A percentile compares a stretch with the other conserved stretches of the same genome.
phyloP scores from a whole-genome alignment of 1,140 invertebrate genomes.

The Lordiphosa collinella region DNA sequence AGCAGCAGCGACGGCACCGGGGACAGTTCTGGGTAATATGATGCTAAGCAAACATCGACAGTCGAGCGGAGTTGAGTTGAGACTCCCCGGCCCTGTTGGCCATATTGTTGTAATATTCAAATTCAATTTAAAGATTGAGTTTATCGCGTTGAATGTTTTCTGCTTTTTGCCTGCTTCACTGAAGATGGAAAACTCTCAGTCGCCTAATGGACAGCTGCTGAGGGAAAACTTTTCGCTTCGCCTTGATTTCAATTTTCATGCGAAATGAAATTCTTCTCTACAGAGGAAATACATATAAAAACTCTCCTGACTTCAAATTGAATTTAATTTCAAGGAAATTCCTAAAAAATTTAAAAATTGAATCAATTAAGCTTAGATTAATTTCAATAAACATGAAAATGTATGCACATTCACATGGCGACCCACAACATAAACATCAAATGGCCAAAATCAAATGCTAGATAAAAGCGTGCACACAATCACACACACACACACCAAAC shows the following conservation, averaged over 20 bases:
- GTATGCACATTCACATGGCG: constrained; percentile 15
- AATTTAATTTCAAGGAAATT: background rate
- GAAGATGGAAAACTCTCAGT: constrained; percentile 23
- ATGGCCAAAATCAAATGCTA: constrained; percentile 51
- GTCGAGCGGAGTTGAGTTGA: constrained; percentile 24
- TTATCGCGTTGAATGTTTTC: constrained; percentile 64
- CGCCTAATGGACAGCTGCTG: constrained; percentile 8
- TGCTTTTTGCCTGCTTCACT: constrained; percentile 53
- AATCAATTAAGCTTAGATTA: background rate
- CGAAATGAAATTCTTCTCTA: constrained; percentile 7
- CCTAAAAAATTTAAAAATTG: background rate
- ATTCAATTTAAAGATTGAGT: constrained; percentile 76
- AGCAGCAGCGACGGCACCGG: constrained; percentile 6
- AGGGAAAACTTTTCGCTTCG: constrained; percentile 21
- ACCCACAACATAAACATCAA: constrained; percentile 54
- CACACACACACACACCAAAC: constrained; percentile 22
- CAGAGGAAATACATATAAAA: too few species aligned
- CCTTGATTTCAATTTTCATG: constrained; percentile 31
- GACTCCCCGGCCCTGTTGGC: constrained; percentile 1
- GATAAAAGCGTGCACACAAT: constrained; percentile 6
- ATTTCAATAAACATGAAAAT: constrained; percentile 45
- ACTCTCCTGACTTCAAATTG: constrained; percentile 10
- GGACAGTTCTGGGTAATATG: constrained; percentile 67
- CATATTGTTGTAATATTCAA: constrained; percentile 60
- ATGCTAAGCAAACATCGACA: constrained; percentile 68